Conservation (phyloP, 2,888 invertebrate genomes). For the Bugula neritina region DNA sequence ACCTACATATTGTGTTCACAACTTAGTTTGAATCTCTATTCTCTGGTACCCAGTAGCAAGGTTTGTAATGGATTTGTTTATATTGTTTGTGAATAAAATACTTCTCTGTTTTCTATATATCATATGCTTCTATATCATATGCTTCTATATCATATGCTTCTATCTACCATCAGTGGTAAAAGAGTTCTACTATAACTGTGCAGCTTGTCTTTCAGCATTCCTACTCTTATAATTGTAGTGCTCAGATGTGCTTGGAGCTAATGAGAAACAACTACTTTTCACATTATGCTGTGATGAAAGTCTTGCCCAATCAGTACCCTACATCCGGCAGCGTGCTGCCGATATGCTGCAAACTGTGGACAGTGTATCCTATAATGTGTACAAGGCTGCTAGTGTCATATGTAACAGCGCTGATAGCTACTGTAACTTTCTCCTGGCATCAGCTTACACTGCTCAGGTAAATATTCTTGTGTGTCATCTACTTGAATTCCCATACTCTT, state of each 20-base stretch:
- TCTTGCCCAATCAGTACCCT: constrained; percentile 8
- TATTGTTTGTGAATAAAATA: no score
- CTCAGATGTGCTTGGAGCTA: not conserved
- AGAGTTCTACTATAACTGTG: no score
- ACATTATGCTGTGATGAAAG: constrained; percentile 21
- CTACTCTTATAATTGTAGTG: not conserved
- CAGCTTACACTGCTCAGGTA: not conserved
- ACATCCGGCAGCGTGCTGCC: not conserved
- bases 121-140: no score
- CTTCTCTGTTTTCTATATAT: no score
- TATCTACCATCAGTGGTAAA: no score
- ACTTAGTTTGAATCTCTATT: constrained; percentile 3
- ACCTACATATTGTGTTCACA: constrained; percentile 15
- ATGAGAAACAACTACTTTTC: constrained; percentile 4
- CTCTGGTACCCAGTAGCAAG: not conserved
- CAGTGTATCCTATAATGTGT: constrained; percentile 36
- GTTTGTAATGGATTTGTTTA: no score
- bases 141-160: no score
- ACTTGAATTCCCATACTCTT: no score
- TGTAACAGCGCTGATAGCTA: constrained; percentile 42
- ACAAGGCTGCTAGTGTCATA: constrained; percentile 36
- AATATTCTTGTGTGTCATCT: no score
- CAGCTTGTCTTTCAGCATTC: no score
- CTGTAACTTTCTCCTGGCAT: constrained; percentile 38
- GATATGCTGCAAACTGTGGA: constrained; percentile 35